phyloP scores from a whole-genome alignment of 2,888 invertebrate genomes.

The Phania funesta region DNA sequence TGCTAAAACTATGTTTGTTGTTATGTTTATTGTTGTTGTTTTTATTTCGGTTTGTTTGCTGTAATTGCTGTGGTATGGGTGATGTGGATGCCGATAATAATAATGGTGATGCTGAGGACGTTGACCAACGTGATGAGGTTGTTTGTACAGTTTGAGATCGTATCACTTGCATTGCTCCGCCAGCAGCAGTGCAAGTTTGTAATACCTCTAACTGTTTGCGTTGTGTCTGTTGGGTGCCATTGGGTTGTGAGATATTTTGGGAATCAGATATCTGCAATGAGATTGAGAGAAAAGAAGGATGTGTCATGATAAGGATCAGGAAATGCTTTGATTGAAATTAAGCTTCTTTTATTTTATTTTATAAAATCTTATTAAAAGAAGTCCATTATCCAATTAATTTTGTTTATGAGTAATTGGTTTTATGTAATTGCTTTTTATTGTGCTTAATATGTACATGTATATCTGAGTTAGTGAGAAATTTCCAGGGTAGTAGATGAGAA shows the following conservation, averaged over 20 bases:
- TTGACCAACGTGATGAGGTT: conserved; percentile 78
- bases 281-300: conserved; percentile 58
- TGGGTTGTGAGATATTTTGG: conserved; percentile 80
- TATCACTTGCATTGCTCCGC: conserved; percentile 85
- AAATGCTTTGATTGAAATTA: conserved; percentile 60
- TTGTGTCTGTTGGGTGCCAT: conserved; percentile 80
- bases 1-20: conserved; percentile 49
- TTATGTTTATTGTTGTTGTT: too few species aligned
- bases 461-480: background rate
- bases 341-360: background rate
- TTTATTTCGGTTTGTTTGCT: conserved; percentile 48
- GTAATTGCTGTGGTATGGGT: conserved; percentile 69
- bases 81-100: conserved; percentile 53
- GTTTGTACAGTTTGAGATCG: conserved; percentile 82
- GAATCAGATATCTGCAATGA: conserved; percentile 80
- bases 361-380: background rate
- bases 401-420: background rate
- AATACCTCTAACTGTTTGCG: conserved; percentile 85
- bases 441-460: conserved; percentile 4
- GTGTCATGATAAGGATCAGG: conserved; percentile 63
- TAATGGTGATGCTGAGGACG: conserved; percentile 70
- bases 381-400: conserved; percentile 24
- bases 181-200: conserved; percentile 84
- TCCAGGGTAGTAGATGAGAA: background rate
- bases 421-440: background rate